Percentiles rank a stretch among this genome's conserved stretches.
Conservation (phyloP, 2,113 vertebrate genomes). For the Ondatra zibethicus region DNA sequence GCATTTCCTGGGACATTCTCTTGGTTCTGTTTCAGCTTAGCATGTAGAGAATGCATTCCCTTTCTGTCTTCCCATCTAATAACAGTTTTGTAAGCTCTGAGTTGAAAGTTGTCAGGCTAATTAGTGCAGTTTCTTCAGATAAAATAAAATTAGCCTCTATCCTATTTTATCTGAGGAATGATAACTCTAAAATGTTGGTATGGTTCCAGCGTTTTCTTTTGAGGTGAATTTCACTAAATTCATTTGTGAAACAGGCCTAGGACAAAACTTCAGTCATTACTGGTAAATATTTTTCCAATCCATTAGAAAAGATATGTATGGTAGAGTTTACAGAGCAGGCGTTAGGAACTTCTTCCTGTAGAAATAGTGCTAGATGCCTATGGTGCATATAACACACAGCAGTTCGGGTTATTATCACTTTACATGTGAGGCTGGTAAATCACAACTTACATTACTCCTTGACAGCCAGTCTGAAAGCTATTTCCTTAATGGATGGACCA, state of each 20-base stretch:
- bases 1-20: constrained; percentile 29
- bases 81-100: background rate
- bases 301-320: background rate
- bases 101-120: background rate
- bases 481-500: background rate
- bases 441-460: background rate
- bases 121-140: background rate
- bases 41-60: background rate
- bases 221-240: background rate
- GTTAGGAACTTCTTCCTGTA: background rate
- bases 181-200: constrained; percentile 7
- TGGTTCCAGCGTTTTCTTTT: background rate
- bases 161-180: background rate
- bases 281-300: background rate
- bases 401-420: constrained; percentile 28
- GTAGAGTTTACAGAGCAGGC: background rate
- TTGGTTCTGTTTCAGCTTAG: constrained; percentile 39
- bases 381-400: background rate
- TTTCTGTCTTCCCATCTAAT: background rate
- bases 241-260: background rate
- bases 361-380: background rate
- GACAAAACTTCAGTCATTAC: background rate
- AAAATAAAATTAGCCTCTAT: background rate
- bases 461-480: background rate
- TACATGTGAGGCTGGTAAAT: background rate